Evolutionary conservation across 2,888 invertebrate species (phyloP).

Genomic region (Protula sp.): DNA sequence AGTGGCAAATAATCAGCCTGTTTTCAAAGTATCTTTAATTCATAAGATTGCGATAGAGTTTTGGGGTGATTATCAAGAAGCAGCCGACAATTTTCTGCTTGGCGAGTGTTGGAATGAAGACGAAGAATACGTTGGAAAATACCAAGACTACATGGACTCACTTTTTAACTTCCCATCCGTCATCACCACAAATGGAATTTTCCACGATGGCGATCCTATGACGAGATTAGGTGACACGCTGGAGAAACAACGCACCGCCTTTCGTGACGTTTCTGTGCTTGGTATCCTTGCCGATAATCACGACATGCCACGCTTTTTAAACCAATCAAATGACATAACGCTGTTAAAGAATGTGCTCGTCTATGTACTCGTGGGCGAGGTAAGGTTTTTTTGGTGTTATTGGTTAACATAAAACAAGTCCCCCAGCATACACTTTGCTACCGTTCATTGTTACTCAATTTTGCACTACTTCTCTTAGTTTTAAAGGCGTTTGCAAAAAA

Average conservation of each 20-base stretch:
- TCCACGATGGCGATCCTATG: conserved; percentile 16
- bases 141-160: conserved; percentile 25
- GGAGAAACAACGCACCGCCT: conserved; percentile 13
- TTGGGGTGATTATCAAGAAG: conserved; percentile 23
- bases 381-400: too few species aligned
- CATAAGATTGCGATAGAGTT: conserved; percentile 15
- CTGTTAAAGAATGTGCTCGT: conserved; percentile 25
- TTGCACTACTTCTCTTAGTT: too few species aligned
- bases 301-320: conserved; percentile 28
- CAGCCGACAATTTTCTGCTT: conserved; percentile 22
- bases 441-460: too few species aligned
- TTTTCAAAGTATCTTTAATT: not conserved
- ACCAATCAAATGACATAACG: conserved; percentile 16
- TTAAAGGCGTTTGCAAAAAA: too few species aligned
- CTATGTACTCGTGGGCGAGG: conserved; percentile 22
- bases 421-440: too few species aligned
- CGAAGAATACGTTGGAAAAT: conserved; percentile 18
- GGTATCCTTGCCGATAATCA: conserved; percentile 30
- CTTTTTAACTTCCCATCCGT: conserved; percentile 27
- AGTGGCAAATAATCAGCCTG: too few species aligned
- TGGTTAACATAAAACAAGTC: too few species aligned
- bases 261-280: conserved; percentile 24
- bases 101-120: conserved; percentile 27
- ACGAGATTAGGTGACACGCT: conserved; percentile 1
- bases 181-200: conserved; percentile 19